Evolutionary conservation across 2,888 invertebrate genomes (phyloP).

Genomic region (Caenorhabditis sulstoni): DNA sequence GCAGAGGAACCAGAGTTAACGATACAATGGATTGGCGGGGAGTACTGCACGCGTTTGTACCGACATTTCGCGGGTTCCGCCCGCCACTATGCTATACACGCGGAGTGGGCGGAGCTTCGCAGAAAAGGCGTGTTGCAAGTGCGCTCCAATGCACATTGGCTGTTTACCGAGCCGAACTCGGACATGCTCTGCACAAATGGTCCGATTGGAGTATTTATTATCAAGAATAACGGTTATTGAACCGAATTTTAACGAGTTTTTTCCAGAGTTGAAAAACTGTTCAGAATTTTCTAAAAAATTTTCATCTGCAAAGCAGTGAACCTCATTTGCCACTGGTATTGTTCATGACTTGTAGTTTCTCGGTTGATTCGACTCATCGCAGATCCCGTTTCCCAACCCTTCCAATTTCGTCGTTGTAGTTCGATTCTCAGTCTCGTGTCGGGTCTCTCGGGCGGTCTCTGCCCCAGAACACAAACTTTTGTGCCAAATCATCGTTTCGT

Average conservation of each 20-base stretch:
- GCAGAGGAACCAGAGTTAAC: conserved; percentile 69
- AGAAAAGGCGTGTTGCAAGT: background rate
- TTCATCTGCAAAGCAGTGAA: too few relatives aligned
- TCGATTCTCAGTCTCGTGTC: background rate
- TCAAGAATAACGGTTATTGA: too few relatives aligned
- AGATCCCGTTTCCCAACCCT: too few relatives aligned
- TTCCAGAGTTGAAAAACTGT: too few relatives aligned
- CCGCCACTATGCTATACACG: conserved; percentile 7
- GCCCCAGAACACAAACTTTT: conserved; percentile 35
- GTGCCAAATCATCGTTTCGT: conserved; percentile 37
- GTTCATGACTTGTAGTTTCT: too few relatives aligned
- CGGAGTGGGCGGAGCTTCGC: conserved; percentile 20
- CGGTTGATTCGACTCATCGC: background rate
- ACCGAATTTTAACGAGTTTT: too few relatives aligned
- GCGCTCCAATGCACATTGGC: too few relatives aligned
- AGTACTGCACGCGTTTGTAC: conserved; percentile 5
- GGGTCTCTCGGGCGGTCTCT: conserved; percentile 1
- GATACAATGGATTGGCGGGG: conserved; percentile 71
- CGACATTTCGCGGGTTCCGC: conserved; percentile 38
- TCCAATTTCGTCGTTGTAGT: background rate
- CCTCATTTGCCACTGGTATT: too few relatives aligned
- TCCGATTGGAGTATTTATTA: too few relatives aligned
- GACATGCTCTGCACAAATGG: too few relatives aligned
- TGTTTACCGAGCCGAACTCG: too few relatives aligned
- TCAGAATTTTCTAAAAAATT: too few relatives aligned